Evolutionary conservation across 1,140 invertebrate genomes (phyloP), one percentile per base, ranked within the genome.

Genomic region (Drosophila burlai): DNA sequence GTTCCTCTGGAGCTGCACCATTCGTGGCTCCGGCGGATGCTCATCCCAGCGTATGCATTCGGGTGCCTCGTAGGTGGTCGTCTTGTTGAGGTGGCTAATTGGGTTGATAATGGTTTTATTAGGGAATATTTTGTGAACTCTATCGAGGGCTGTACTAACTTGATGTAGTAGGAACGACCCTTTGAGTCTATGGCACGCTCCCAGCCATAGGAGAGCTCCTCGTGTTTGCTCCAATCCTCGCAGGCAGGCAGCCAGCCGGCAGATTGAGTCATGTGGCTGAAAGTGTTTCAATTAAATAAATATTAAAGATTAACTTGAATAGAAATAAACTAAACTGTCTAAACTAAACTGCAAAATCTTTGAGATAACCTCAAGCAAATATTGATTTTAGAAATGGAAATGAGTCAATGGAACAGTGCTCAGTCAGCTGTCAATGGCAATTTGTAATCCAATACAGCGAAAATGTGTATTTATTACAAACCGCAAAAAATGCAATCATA

Each of bases 31-130:
- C 0, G 97, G 97, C 0, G 95, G 95, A 75, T 95, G 93, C 58
- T 95, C 94, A n/a, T 94, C 95, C 81, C 95, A 93, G 29, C 94
- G 93, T 66, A 95, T 94, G 60, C 95, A 84, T 24, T 93, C 92
- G 1, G 95, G 95, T 3, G 95, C 97, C 85, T 98, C 97, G 84
- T 98, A 97, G 0, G 97, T 98, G 2, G 97, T 98, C 4, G 97
- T 97, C 93, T 97, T 97, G 92, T 97, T 97, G 67, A 97, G 93
- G 94, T 99, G 98, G 87, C 97, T 98, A 40, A 21, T 21, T n/a
- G 4, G 6, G 1, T 2, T 42, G n/a, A n/a, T 4, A 7, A 4
- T 2, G 15, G 16, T 46, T 31, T 11, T 1, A 1, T 11, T 38
- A 10, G 11, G 13, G 2, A 3, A 3, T 10, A 43, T 38, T 3